A percentile compares a stretch with the other conserved stretches of the same genome.
Evolutionary conservation across 2,888 invertebrate genomes (phyloP).

Genomic region (Calephelis perditalis): DNA sequence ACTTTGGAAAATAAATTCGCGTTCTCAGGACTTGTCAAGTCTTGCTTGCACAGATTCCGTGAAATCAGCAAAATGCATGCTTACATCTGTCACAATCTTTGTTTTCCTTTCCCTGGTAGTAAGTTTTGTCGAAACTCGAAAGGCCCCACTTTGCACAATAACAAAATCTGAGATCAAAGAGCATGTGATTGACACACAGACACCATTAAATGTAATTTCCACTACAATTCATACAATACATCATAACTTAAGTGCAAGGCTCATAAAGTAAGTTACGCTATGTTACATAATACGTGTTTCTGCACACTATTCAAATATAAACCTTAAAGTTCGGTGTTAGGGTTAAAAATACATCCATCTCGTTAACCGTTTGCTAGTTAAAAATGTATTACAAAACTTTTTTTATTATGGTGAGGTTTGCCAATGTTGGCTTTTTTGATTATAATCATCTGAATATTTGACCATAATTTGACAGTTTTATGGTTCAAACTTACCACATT

Average conservation of each 20-base stretch:
- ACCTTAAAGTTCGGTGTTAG: not conserved
- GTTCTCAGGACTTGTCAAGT: too few relatives aligned
- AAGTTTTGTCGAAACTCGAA: too few relatives aligned
- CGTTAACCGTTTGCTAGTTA: not conserved
- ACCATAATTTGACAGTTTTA: too few relatives aligned
- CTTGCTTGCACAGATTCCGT: too few relatives aligned
- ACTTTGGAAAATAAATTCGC: too few relatives aligned
- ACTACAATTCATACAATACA: conserved; percentile 6
- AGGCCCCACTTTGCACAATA: too few relatives aligned
- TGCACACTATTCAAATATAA: not conserved
- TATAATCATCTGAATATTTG: too few relatives aligned
- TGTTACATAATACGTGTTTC: not conserved
- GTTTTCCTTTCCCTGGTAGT: too few relatives aligned
- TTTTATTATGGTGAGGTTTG: conserved; percentile 3
- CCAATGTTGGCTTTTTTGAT: not conserved
- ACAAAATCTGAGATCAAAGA: not conserved
- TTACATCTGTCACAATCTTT: too few relatives aligned
- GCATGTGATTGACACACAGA: not conserved
- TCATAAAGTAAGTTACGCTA: conserved; percentile 3
- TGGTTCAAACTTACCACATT: too few relatives aligned
- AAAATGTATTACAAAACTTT: not conserved
- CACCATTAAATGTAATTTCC: conserved; percentile 6
- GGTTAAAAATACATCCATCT: not conserved
- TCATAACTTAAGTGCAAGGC: conserved; percentile 12
- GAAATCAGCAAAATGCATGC: too few relatives aligned